A percentile compares a stretch with the other conserved stretches of the same genome.
Conservation (phyloP, 1,140 invertebrate genomes). For the Cydia fagiglandana region DNA sequence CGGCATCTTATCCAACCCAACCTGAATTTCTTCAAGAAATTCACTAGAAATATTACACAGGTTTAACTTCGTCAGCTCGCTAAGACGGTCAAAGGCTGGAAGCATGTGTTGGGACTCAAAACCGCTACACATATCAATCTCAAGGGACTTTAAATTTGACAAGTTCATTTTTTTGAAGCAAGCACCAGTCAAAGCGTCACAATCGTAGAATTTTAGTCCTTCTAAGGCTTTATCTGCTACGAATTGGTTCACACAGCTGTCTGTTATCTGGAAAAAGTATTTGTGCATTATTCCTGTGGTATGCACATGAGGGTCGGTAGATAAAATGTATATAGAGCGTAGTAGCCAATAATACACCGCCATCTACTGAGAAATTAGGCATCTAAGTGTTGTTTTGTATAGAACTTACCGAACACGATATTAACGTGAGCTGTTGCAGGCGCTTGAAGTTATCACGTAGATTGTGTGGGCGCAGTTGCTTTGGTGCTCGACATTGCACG, state of each 20-base stretch:
- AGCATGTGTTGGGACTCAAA: conserved; percentile 1
- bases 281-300: too few species aligned
- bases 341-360: too few species aligned
- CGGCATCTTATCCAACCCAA: background rate
- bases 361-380: too few species aligned
- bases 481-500: background rate
- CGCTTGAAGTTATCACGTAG: background rate
- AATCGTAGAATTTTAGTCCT: background rate
- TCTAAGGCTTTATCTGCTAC: background rate
- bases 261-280: background rate
- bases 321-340: too few species aligned
- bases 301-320: too few species aligned
- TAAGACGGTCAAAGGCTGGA: background rate
- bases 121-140: background rate
- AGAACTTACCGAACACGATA: background rate
- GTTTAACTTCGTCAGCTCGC: background rate
- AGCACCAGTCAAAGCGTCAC: background rate
- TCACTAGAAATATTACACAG: background rate
- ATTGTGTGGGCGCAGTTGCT: background rate
- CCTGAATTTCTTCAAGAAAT: background rate
- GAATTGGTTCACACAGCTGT: background rate
- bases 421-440: background rate
- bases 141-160: background rate
- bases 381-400: background rate
- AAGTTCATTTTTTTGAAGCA: background rate